phyloP scores from a whole-genome alignment of 1,140 invertebrate genomes.

The Ylistrum balloti region DNA sequence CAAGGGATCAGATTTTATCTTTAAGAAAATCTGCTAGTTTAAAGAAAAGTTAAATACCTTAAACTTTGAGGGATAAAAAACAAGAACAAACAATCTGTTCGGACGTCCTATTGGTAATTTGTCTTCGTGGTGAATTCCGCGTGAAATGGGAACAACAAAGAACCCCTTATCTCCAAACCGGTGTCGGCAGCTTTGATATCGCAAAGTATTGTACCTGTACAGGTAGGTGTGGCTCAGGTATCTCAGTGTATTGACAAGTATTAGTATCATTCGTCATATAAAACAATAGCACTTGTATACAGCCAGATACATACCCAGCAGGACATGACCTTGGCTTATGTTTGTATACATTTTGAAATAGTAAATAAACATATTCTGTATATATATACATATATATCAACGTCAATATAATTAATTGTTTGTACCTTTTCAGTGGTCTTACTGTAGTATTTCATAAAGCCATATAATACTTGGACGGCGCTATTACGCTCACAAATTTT shows the following conservation, averaged over 20 bases:
- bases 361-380: conserved; percentile 40
- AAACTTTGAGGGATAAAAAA: background rate
- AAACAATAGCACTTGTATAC: background rate
- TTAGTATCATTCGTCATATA: background rate
- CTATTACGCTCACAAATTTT: too few species aligned
- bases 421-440: background rate
- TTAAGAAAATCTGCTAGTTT: background rate
- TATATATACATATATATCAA: background rate
- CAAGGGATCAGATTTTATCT: background rate
- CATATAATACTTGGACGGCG: too few species aligned
- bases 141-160: conserved; percentile 16
- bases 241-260: conserved; percentile 11
- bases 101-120: background rate
- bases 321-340: background rate
- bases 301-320: background rate
- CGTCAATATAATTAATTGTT: background rate
- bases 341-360: background rate
- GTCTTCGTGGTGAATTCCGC: conserved; percentile 18
- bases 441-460: too few species aligned
- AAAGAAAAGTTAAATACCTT: conserved; percentile 36
- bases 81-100: conserved; percentile 7
- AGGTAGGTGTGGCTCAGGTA: conserved; percentile 6
- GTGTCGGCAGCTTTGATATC: background rate
- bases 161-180: background rate
- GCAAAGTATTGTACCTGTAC: background rate